A percentile compares a stretch with the other conserved stretches of the same genome.
Conservation (phyloP, 2,113 vertebrate species). For the Brienomyrus brachyistius region DNA sequence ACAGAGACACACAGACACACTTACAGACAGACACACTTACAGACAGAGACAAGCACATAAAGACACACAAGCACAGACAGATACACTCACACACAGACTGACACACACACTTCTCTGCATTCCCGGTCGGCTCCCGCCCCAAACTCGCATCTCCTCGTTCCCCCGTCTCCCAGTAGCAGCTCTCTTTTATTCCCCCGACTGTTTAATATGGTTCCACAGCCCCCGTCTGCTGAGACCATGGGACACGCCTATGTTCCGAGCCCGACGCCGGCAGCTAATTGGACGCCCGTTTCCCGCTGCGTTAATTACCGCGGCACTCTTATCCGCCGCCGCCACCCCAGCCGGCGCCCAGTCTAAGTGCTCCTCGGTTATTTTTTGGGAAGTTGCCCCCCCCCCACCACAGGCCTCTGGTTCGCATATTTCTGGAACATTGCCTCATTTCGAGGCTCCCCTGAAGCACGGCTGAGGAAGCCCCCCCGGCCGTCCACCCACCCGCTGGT, state of each 20-base stretch:
- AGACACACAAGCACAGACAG: too few relatives aligned
- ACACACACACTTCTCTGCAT: neutral
- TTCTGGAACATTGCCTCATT: neutral
- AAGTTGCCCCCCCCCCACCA: neutral
- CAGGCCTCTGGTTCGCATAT: neutral
- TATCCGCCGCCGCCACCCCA: neutral
- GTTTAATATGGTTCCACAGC: neutral
- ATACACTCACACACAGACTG: neutral
- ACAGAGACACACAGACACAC: neutral
- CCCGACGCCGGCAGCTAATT: neutral
- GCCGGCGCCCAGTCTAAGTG: neutral
- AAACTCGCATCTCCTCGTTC: neutral
- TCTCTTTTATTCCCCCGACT: neutral
- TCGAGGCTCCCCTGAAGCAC: neutral
- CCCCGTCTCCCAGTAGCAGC: neutral
- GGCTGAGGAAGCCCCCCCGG: neutral
- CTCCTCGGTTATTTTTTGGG: neutral
- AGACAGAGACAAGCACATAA: neutral
- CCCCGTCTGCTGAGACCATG: neutral
- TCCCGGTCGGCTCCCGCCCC: neutral
- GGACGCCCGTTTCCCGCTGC: neutral
- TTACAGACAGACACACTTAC: neutral
- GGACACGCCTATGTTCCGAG: neutral
- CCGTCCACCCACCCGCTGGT: too few relatives aligned
- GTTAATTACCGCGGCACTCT: neutral